phyloP scores from a whole-genome alignment of 1,140 invertebrate species.

The Habropoda laboriosa region DNA sequence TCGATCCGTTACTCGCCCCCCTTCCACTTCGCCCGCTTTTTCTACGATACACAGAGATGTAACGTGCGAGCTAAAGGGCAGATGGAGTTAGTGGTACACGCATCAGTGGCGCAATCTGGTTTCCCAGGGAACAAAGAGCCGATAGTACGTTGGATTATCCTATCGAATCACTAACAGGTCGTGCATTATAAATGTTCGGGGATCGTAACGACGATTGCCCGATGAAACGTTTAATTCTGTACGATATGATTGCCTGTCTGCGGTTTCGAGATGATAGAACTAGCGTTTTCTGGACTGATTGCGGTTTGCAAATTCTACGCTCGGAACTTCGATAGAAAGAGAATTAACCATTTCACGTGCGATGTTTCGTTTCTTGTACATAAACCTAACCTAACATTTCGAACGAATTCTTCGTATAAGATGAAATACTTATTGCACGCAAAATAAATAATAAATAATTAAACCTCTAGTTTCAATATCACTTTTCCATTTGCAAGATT shows the following conservation, averaged over 20 bases:
- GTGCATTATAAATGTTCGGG: background rate
- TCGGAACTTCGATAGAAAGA: background rate
- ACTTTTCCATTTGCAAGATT: background rate
- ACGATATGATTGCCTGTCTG: conserved; percentile 9
- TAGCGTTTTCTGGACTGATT: background rate
- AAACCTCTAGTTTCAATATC: no score
- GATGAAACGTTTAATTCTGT: conserved; percentile 12
- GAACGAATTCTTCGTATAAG: no score
- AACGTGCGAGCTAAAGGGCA: background rate
- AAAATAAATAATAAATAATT: no score
- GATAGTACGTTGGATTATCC: conserved; percentile 4
- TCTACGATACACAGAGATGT: no score
- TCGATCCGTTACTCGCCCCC: no score
- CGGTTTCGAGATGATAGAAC: background rate
- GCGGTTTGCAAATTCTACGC: background rate
- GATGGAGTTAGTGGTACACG: background rate
- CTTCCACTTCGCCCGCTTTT: no score
- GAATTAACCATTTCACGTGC: no score
- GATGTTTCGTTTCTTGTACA: no score
- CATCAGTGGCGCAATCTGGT: background rate
- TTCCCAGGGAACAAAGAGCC: conserved; percentile 20
- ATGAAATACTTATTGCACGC: no score
- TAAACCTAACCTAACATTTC: no score
- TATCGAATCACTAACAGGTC: background rate
- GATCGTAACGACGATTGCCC: background rate